Evolutionary conservation across 1,140 invertebrate genomes (phyloP).

Genomic region (Hydropsyche tenuis): DNA sequence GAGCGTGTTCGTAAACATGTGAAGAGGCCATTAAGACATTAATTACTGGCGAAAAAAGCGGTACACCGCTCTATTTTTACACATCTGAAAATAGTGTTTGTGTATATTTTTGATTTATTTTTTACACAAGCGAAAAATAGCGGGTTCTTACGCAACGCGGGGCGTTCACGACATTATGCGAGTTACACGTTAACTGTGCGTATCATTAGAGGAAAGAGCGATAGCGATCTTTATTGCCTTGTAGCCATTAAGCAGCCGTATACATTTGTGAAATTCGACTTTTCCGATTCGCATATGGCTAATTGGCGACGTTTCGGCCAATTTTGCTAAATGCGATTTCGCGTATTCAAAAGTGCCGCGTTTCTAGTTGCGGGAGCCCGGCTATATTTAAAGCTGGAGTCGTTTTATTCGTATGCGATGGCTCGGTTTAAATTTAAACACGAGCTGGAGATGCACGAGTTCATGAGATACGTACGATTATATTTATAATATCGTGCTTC

Average conservation of each 20-base stretch:
- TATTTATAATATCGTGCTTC: too few species aligned
- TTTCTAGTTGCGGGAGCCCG: too few species aligned
- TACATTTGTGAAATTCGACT: not conserved
- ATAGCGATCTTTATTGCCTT: not conserved
- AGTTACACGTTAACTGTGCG: not conserved
- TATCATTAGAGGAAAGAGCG: conserved; percentile 1
- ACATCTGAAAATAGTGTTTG: conserved; percentile 9
- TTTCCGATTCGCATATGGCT: not conserved
- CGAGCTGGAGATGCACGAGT: not conserved
- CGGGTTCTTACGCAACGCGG: not conserved
- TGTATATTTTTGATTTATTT: conserved; percentile 12
- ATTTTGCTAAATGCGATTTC: too few species aligned
- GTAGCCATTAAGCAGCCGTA: not conserved
- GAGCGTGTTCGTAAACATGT: not conserved
- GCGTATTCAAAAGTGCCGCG: too few species aligned
- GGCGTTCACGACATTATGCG: not conserved
- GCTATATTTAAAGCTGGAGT: not conserved
- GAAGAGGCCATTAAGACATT: conserved; percentile 11
- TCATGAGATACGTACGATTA: not conserved
- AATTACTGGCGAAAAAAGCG: not conserved
- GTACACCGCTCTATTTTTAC: conserved; percentile 1
- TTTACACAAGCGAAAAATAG: not conserved
- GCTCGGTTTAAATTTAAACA: not conserved
- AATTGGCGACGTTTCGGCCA: too few species aligned
- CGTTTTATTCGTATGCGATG: not conserved